Percentiles rank a stretch among this genome's conserved stretches.
Evolutionary conservation across 2,797 vertebrate genomes (phyloP).

Genomic region (Anguilla megastoma): DNA sequence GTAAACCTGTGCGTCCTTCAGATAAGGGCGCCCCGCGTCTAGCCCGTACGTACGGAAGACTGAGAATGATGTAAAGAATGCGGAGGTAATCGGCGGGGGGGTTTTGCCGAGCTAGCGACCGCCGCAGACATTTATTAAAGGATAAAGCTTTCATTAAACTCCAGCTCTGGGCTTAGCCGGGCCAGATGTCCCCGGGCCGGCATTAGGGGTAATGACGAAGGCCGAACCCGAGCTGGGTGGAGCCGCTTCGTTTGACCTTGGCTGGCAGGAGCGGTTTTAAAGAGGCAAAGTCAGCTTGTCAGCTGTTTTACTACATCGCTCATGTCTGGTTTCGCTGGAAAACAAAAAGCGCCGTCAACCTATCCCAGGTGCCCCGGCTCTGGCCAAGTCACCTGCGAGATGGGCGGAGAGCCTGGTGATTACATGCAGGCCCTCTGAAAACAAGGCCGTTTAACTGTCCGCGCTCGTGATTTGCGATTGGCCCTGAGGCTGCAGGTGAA

Average conservation of each 20-base stretch:
- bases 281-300: neutral
- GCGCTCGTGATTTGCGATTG: neutral
- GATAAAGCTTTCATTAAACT: neutral
- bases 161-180: neutral
- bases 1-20: neutral
- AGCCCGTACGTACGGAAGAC: neutral
- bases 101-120: neutral
- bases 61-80: neutral
- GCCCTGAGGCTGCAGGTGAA: neutral
- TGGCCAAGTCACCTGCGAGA: neutral
- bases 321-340: neutral
- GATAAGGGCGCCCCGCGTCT: neutral
- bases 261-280: neutral
- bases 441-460: slow-evolving; percentile 1
- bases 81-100: neutral
- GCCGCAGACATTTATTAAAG: neutral
- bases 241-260: slow-evolving; percentile 15
- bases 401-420: neutral
- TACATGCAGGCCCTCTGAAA: neutral
- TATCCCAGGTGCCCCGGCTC: neutral
- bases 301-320: neutral
- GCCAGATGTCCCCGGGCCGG: neutral
- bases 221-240: neutral
- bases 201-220: neutral
- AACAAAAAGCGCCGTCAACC: neutral